Evolutionary conservation across 2,888 invertebrate species (phyloP).

Genomic region (Conus canariensis): DNA sequence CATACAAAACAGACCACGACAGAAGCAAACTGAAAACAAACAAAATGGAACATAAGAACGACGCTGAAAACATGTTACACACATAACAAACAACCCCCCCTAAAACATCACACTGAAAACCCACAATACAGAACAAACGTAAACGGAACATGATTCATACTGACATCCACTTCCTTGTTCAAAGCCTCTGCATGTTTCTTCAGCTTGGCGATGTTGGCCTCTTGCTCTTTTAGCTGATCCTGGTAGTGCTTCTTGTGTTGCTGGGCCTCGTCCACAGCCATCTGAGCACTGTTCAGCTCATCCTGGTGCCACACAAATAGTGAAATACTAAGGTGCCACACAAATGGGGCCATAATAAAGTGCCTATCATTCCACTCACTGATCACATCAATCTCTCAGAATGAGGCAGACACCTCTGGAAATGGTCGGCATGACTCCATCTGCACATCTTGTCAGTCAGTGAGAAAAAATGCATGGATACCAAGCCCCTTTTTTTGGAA

Average conservation of each 20-base stretch:
- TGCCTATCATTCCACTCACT: neutral
- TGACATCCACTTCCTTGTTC: slow-evolving; percentile 64
- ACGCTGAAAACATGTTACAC: too few relatives aligned
- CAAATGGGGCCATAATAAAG: neutral
- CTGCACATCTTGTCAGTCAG: too few relatives aligned
- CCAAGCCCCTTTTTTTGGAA: too few relatives aligned
- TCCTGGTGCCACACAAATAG: slow-evolving; percentile 55
- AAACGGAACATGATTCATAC: neutral
- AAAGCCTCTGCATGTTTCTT: slow-evolving; percentile 58
- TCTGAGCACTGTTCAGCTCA: slow-evolving; percentile 62
- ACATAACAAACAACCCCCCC: too few relatives aligned
- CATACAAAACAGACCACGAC: neutral
- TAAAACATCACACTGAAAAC: too few relatives aligned
- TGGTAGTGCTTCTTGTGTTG: slow-evolving; percentile 67
- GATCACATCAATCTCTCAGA: neutral
- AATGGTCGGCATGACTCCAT: too few relatives aligned
- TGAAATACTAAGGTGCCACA: neutral
- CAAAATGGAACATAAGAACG: too few relatives aligned
- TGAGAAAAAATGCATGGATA: too few relatives aligned
- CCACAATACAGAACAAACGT: too few relatives aligned
- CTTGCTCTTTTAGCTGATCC: slow-evolving; percentile 68
- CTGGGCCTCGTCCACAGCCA: slow-evolving; percentile 66
- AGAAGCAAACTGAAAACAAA: neutral
- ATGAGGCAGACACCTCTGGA: too few relatives aligned
- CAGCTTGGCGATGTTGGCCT: slow-evolving; percentile 63